Conservation (phyloP, 2,888 invertebrate genomes). For the Polia nebulosa region DNA sequence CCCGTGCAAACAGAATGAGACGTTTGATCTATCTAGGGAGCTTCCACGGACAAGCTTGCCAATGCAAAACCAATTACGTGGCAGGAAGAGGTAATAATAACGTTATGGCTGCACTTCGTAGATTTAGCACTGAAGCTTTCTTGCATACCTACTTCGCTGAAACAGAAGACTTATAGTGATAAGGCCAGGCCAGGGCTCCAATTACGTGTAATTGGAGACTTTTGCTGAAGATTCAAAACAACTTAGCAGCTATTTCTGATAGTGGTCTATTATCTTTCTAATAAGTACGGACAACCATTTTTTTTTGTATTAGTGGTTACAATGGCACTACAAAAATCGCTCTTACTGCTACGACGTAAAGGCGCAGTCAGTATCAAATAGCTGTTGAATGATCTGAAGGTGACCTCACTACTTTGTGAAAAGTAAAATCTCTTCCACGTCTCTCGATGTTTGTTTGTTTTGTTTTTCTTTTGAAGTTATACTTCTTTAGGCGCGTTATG, state of each 20-base stretch:
- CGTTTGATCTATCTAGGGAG: not conserved
- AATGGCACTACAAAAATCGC: not conserved
- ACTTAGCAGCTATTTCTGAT: not conserved
- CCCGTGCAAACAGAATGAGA: not conserved
- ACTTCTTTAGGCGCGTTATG: too few species aligned
- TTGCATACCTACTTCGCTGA: not conserved
- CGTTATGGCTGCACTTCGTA: not conserved
- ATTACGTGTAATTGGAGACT: not conserved
- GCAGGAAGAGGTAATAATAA: not conserved
- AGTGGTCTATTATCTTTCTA: too few species aligned
- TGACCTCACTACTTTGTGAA: too few species aligned
- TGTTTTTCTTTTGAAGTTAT: too few species aligned
- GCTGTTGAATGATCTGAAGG: too few species aligned
- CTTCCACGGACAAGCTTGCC: not conserved
- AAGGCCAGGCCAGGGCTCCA: too few species aligned
- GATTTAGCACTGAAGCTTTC: not conserved
- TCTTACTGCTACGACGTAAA: not conserved
- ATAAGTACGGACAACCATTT: too few species aligned
- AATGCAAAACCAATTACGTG: constrained; percentile 4
- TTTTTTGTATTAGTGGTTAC: not conserved
- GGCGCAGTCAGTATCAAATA: not conserved
- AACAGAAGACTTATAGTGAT: too few species aligned
- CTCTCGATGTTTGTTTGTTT: too few species aligned
- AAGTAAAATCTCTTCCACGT: too few species aligned
- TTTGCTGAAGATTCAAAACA: not conserved